These are phyloP conservation scores for Phyllopteryx taeniolatus DNA, from an alignment of 2,113 vertebrate genomes.

Conservation along the genomic window DNA sequence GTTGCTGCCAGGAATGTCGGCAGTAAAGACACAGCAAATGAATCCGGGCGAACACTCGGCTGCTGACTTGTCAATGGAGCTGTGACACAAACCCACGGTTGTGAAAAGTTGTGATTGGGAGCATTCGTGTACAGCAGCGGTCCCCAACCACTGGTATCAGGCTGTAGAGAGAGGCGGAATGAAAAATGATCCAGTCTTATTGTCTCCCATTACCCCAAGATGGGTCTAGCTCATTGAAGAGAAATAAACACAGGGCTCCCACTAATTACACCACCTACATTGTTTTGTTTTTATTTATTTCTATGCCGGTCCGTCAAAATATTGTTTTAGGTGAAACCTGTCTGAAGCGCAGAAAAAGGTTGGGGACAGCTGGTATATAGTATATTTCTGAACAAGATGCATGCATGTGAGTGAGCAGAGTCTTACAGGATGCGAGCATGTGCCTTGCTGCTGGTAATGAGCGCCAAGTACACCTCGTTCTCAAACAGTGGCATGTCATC, in stretches of 20 bases:
- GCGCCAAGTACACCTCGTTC: conserved; percentile 83
- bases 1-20: conserved; percentile 86
- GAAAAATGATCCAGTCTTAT: too few species aligned
- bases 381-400: background rate
- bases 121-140: background rate
- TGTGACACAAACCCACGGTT: conserved; percentile 40
- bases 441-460: conserved; percentile 87
- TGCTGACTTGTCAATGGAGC: conserved; percentile 79
- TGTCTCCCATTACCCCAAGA: too few species aligned
- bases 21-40: conserved; percentile 78
- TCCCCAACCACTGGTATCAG: too few species aligned
- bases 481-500: conserved; percentile 88
- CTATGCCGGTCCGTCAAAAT: too few species aligned
- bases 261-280: too few species aligned
- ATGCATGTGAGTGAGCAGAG: background rate
- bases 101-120: background rate
- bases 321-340: background rate
- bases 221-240: too few species aligned
- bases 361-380: background rate
- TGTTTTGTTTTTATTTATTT: too few species aligned
- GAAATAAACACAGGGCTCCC: too few species aligned
- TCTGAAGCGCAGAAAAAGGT: background rate
- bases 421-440: conserved; percentile 88
- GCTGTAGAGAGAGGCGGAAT: too few species aligned
- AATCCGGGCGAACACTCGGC: conserved; percentile 82